Base-by-base conservation (phyloP, 2,888 invertebrate species). In the Pristionchus exspectatus region DNA sequence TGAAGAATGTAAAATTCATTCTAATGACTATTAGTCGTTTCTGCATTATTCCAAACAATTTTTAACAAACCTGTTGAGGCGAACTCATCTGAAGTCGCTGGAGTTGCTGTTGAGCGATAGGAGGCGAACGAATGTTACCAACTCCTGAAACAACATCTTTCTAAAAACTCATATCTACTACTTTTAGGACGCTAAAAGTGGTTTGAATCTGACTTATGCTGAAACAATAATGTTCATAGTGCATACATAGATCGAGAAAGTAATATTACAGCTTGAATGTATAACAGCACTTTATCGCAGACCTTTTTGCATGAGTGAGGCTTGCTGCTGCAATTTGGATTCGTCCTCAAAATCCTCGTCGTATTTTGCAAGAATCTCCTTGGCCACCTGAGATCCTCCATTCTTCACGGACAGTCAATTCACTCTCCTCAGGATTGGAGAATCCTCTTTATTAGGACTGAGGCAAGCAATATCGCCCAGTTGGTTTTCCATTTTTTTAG, bases 311-410 rank as follows among this genome's bases (percentile, higher is more conserved):
- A 50, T 54, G 56, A 27, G 24, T 30, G 54, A 30, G 16, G 33
- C 54, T 21, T 24, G 44, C 56, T 50, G 69, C 56, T 27, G 27
- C n/a, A 81, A 10, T 33, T 74, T 85, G 27, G 54, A 38, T 21
- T 74, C 66, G 2, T 74, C 66, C 7, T 50, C 74, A 18, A 16
- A 87, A 4, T 90, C 91, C 0, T 97, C 97, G 90, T 97, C 98
- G 96, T 97, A 98, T 95, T 97, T 97, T 95, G 98, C 97, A 90
- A 98, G 96, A 93, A 98, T 97, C 95, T 97, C 97, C 95, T 97
- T 97, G 10, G 98, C 98, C 94, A 97, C 97, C 91, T 92, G 21
- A n/a, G 21, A 50, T 38, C 38, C 38, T 38, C 5, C 3, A 38
- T 38, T 38, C 38, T 38, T 38, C 38, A 3, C 38, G 38, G 5